phyloP scores from a whole-genome alignment of 2,888 invertebrate genomes.

The Geotrupes spiniger region DNA sequence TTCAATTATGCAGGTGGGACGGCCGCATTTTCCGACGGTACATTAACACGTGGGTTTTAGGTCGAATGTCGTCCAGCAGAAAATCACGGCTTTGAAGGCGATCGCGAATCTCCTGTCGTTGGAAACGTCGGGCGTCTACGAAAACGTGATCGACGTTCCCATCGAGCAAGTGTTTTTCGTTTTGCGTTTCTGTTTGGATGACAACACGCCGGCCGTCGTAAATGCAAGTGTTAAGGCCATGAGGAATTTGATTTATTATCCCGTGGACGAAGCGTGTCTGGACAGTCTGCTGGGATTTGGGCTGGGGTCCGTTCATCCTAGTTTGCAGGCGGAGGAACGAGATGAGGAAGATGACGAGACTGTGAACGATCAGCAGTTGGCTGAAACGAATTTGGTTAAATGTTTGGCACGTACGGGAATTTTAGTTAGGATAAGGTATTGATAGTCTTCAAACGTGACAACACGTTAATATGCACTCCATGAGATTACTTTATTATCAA shows the following conservation, averaged over 20 bases:
- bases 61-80: slow-evolving; percentile 78
- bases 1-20: slow-evolving; percentile 65
- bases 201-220: slow-evolving; percentile 69
- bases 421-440: slow-evolving; percentile 65
- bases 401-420: slow-evolving; percentile 74
- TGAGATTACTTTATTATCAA: too few species aligned
- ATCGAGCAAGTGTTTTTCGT: slow-evolving; percentile 76
- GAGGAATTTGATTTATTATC: slow-evolving; percentile 70
- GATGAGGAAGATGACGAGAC: slow-evolving; percentile 57
- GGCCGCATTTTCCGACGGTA: background rate
- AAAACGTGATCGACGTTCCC: slow-evolving; percentile 70
- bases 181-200: slow-evolving; percentile 82
- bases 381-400: slow-evolving; percentile 77
- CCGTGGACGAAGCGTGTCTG: slow-evolving; percentile 74
- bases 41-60: slow-evolving; percentile 42
- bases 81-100: slow-evolving; percentile 74
- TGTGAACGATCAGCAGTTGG: slow-evolving; percentile 82
- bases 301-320: slow-evolving; percentile 63
- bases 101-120: slow-evolving; percentile 76
- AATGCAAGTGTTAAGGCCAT: slow-evolving; percentile 75
- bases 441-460: slow-evolving; percentile 3
- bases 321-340: slow-evolving; percentile 45
- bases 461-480: too few species aligned
- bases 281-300: slow-evolving; percentile 68
- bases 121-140: slow-evolving; percentile 72